phyloP scores from a whole-genome alignment of 2,888 invertebrate genomes.

The Diaphora mendica region DNA sequence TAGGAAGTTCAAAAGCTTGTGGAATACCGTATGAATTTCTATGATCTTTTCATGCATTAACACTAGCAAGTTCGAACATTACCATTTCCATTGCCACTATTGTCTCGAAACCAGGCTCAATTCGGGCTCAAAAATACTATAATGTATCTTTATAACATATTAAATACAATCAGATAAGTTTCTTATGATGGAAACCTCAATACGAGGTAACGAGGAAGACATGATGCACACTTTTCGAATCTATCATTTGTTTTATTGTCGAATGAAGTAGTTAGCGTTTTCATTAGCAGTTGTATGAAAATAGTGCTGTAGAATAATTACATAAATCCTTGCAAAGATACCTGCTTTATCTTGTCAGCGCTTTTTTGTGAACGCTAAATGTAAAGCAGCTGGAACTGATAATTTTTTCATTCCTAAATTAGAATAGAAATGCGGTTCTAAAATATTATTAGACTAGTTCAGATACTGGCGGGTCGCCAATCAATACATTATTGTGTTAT shows the following conservation, averaged over 20 bases:
- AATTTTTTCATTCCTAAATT: constrained; percentile 46
- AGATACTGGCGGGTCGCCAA: constrained; percentile 45
- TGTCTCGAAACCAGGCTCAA: background rate
- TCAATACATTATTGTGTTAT: constrained; percentile 49
- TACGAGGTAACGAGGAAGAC: background rate
- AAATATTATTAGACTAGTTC: constrained; percentile 43
- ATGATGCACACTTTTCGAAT: background rate
- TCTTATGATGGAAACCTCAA: background rate
- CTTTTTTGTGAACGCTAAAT: constrained; percentile 2
- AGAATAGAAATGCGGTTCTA: constrained; percentile 38
- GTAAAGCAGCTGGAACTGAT: constrained; percentile 8
- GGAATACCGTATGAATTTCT: background rate
- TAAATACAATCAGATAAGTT: background rate
- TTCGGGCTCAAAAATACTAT: background rate
- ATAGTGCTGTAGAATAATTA: background rate
- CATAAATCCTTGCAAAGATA: background rate
- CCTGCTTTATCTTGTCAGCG: constrained; percentile 1
- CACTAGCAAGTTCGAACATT: background rate
- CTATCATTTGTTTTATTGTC: background rate
- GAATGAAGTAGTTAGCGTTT: background rate
- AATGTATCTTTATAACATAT: background rate
- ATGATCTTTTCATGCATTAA: background rate
- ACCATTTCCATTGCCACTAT: background rate
- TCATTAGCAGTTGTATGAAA: background rate
- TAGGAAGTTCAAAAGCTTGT: no score